Base-by-base conservation (phyloP, 2,888 invertebrate genomes). In the Drosophila maculinotata region DNA sequence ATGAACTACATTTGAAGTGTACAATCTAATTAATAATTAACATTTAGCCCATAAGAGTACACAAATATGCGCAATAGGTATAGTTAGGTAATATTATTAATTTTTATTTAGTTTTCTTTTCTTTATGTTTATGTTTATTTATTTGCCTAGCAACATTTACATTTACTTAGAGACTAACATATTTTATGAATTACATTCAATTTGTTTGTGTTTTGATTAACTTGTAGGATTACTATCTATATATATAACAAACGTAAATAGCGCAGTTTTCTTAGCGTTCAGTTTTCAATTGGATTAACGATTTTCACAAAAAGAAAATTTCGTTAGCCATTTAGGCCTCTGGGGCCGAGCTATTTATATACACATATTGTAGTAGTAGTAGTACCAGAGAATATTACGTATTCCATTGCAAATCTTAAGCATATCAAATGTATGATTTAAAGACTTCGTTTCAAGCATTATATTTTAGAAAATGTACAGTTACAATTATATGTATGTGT, bases 11-110 rank as follows among this genome's bases (percentile, higher is more conserved):
- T 86, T 82, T 86, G 78, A 77, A 82, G 83, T 83, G 66, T 87
- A 83, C 81, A 83, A 77, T 87, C 79, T 85, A 85, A 58, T 81
- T 81, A 87, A 72, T 84, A 81, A 71, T 84, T 84, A 84, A 84
- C 82, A 85, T 87, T 87, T 87, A 87, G 82, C 85, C 82, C 85
- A 69, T 71, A 77, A 57, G 65, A 62, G 78, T 82, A 73, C 86
- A 85, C 72, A 87, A 60, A 70, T 63, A 69, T 82, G 85, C 82
- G 65, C 79, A 57, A 64, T 64, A 58, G 33, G 26, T 64, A 64
- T 57, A 57, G 38, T 35, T 69, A 64, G 39, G 14, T 54, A 44
- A 26, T 57, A 54, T n/a, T 42, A 17, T 42, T 58, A 56, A 25
- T 51, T 58, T 39, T 69, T 53, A 36, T 51, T 58, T 49, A 42